Evolutionary conservation across 1,140 invertebrate species (phyloP), one percentile per base, ranked within the genome.

Genomic region (Brachionus koreanus): DNA sequence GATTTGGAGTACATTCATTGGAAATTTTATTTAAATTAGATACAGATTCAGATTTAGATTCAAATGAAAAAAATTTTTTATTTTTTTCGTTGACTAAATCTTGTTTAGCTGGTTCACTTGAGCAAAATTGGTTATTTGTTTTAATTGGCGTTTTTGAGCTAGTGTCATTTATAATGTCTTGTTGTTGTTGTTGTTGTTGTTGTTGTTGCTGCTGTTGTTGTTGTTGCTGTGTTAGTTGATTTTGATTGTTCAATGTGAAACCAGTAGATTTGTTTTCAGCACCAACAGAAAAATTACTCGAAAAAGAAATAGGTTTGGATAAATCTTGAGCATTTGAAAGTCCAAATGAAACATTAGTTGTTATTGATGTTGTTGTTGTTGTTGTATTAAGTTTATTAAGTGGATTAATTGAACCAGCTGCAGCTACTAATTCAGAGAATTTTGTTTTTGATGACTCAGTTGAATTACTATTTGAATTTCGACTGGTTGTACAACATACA

Each of bases 391-490:
- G 29, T 29, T 10, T 23, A 29, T 25, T 65, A 2, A 65, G 13
- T 7, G 13, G 46, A 52, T 16, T 52, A 13, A 52, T 2, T 1
- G 69, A 25, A 10, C 6, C 39, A 46, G 69, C 69, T 3, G 69
- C 69, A 13, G 39, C 69, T 6, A 74, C 69, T 13, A 74, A 46
- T 46, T 74, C 69, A 10, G 39, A 74, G 43, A 74, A 74, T 74
- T 74, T 74, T 25, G 69, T 74, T n/a, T 74, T 74, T 10, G n/a
- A 4, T n/a, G 12, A 2, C 19, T 49, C 39, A 46, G 9, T 5
- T 4, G 4, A 4, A 23, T 9, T 10, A 72, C n/a, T 16, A 19
- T 12, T 72, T 7, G 37, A 9, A 13, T 39, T 13, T 19, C 67
- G n/a, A 35, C 67, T 3, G 1, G 33, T 69, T 35, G 35, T 16